Conservation (phyloP, 2,113 vertebrate species). For the Gasterosteus aculeatus region DNA sequence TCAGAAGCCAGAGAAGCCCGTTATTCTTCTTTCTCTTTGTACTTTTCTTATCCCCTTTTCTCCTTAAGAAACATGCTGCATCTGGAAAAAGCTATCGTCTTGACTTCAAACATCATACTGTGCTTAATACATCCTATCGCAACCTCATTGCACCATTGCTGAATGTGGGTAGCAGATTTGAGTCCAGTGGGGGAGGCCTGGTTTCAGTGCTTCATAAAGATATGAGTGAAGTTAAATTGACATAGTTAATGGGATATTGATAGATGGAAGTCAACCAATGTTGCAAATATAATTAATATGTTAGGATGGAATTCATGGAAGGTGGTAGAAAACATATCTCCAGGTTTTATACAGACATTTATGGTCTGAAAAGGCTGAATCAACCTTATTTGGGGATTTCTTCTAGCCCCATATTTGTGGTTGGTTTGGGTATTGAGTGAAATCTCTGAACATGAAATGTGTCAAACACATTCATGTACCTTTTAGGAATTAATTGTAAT, state of each 20-base stretch:
- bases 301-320: not conserved
- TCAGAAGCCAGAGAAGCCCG: slow-evolving; percentile 54
- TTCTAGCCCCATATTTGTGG: not conserved
- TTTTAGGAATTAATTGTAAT: not conserved
- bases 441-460: not conserved
- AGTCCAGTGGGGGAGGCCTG: not conserved
- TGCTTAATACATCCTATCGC: slow-evolving; percentile 69
- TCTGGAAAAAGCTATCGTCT: slow-evolving; percentile 41
- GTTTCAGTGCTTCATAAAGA: slow-evolving; percentile 9
- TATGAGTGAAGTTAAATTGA: not conserved
- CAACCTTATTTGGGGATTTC: not conserved
- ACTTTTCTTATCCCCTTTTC: slow-evolving; percentile 23
- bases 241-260: not conserved
- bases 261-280: not conserved
- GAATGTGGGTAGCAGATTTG: slow-evolving; percentile 8
- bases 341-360: not conserved
- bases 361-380: not conserved
- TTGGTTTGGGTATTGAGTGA: not conserved
- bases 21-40: slow-evolving; percentile 13
- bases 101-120: slow-evolving; percentile 82
- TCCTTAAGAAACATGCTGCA: slow-evolving; percentile 49
- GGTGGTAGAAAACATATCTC: not conserved
- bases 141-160: slow-evolving; percentile 19
- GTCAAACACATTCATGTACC: not conserved
- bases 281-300: not conserved